phyloP scores from a whole-genome alignment of 2,797 vertebrate species.

The Rhinogobio ventralis region DNA sequence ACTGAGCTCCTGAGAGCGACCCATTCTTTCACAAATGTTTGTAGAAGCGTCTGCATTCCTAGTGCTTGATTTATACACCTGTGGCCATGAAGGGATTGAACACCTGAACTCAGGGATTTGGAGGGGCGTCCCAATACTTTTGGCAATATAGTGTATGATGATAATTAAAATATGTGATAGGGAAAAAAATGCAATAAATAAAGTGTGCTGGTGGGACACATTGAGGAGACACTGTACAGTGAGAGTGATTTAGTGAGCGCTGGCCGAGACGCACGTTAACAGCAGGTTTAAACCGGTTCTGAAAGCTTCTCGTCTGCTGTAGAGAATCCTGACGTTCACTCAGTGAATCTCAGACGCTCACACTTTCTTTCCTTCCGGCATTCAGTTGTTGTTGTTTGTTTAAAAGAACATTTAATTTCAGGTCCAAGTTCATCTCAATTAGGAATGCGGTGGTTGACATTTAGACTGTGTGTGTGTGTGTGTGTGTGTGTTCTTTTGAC shows the following conservation, averaged over 20 bases:
- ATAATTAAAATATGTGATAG: too few species aligned
- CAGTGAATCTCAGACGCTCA: not conserved
- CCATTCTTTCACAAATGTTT: too few species aligned
- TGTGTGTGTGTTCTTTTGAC: slow-evolving; percentile 69
- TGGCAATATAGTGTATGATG: too few species aligned
- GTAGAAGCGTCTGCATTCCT: too few species aligned
- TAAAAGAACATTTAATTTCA: slow-evolving; percentile 31
- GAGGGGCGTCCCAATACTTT: too few species aligned
- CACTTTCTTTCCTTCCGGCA: not conserved
- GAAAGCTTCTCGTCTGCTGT: not conserved
- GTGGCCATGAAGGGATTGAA: too few species aligned
- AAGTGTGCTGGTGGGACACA: too few species aligned
- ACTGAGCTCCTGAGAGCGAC: too few species aligned
- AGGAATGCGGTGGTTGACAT: slow-evolving; percentile 28
- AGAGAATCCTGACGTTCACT: not conserved
- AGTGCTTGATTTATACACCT: too few species aligned
- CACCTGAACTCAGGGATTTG: too few species aligned
- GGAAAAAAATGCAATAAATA: too few species aligned
- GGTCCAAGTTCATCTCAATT: slow-evolving; percentile 33
- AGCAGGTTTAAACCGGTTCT: not conserved
- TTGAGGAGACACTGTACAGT: not conserved
- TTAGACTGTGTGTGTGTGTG: not conserved
- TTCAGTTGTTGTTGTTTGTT: slow-evolving; percentile 4
- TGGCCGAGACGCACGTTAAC: not conserved
- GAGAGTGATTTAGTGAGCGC: not conserved